Evolutionary conservation across 35 echinoderm and acorn worm species (phyloP), one percentile per base, ranked within the genome.

Genomic region (Hemicentrotus pulcherrimus): DNA sequence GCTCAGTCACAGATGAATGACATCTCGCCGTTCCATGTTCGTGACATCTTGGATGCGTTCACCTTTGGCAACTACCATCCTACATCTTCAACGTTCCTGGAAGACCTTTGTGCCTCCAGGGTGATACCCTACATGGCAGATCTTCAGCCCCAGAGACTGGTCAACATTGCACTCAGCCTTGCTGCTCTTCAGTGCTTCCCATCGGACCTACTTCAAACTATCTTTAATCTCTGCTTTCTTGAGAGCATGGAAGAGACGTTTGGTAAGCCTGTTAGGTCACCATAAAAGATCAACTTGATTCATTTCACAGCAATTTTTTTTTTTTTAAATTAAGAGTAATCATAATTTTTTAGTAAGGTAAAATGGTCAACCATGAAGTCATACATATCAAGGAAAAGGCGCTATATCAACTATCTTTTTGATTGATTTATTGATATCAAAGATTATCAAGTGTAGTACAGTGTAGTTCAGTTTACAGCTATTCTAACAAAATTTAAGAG

Each of bases 21-120:
- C 32, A 91, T 96, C 85, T 92, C 96, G 7, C 93, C 96, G 12
- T 96, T 94, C 35, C 94, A 96, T 30, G 46, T 96, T 33, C 85
- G 86, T 16, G 96, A 96, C 86, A 91, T 91, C 88, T 11, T 96
- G 28, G 58, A 46, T 65, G 70, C 47, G 0, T 91, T 96, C 86
- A 86, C 94, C 4, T 65, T 91, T 55, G 65, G 94, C 85, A 52
- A 86, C 52, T 47, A 90, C 96, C 46, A 50, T 88, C 88, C 96
- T 31, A 4, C 48, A 5, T 31, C 19, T 95, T 7, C 31, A 91
- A 58, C 30, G 12, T 90, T 86, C 47, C 85, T 96, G 5, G 31
- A 86, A 32, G 85, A 95, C 11, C 31, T 32, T 30, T 96, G 88
- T 91, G 86, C 32, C 11, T 47, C 85, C 7, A 95, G 50, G 18